These are phyloP conservation scores for Mactromeris polynyma DNA, from an alignment of 2,888 invertebrate genomes.

Conservation along the genomic window DNA sequence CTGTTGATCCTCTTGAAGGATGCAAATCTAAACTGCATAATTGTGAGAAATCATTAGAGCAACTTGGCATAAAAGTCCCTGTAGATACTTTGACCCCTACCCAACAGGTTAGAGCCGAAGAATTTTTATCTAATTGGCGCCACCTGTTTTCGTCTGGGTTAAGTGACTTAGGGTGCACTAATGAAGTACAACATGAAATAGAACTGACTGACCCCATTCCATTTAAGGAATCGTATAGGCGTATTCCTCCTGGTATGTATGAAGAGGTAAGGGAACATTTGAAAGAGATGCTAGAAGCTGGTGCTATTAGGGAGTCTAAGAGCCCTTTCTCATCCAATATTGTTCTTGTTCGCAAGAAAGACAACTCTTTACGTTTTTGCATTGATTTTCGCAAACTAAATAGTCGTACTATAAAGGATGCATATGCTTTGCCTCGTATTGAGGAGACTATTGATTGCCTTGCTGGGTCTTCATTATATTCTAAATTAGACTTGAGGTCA, in stretches of 20 bases:
- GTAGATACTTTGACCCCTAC: neutral
- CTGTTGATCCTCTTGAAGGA: no score
- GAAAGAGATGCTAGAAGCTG: neutral
- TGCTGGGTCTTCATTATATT: neutral
- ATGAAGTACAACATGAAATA: slow-evolving; percentile 21
- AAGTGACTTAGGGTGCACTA: slow-evolving; percentile 11
- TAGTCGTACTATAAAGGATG: neutral
- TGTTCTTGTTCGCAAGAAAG: neutral
- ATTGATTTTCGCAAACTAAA: neutral
- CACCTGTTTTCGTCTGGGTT: neutral
- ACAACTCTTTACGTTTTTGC: neutral
- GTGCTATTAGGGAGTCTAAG: neutral
- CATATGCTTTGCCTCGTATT: neutral
- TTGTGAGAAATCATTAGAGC: no score
- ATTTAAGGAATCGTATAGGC: neutral
- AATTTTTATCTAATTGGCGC: slow-evolving; percentile 11
- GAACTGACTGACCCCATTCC: neutral
- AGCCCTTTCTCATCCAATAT: neutral
- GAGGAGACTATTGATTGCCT: neutral
- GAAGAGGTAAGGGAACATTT: neutral
- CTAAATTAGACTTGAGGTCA: neutral
- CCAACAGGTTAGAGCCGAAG: neutral
- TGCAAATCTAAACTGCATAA: no score
- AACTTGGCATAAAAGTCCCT: neutral
- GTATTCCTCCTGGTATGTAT: slow-evolving; percentile 22